Evolutionary conservation across 2,888 invertebrate genomes (phyloP).

Genomic region (Candidula unifasciata): DNA sequence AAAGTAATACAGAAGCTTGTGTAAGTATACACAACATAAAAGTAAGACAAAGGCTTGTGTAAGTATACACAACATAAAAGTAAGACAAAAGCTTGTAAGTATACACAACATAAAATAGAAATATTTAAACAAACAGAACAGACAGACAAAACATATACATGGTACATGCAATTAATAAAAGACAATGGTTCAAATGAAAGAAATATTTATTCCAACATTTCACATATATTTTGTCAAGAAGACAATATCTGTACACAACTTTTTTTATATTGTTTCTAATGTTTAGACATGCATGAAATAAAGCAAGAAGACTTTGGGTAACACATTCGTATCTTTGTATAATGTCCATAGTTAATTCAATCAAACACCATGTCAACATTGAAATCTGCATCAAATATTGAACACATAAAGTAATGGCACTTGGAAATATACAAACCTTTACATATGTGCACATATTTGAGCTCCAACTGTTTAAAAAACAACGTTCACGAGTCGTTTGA

Average conservation of each 20-base stretch:
- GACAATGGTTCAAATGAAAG: neutral
- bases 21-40: too few species aligned
- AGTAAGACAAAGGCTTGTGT: too few species aligned
- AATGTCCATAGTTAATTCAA: conserved; percentile 6
- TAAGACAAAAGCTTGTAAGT: too few species aligned
- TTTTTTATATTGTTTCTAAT: neutral
- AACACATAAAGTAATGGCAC: conserved; percentile 22
- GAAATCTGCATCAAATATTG: neutral
- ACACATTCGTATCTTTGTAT: neutral
- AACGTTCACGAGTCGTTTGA: neutral
- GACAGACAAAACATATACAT: too few species aligned
- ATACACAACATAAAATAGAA: too few species aligned
- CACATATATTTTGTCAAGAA: neutral
- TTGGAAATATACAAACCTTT: conserved; percentile 15
- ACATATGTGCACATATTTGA: neutral
- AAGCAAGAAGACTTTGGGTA: neutral
- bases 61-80: too few species aligned
- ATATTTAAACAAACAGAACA: too few species aligned
- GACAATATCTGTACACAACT: conserved; percentile 11
- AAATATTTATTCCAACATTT: neutral
- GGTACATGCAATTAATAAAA: neutral
- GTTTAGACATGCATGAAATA: conserved; percentile 12
- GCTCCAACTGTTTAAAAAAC: neutral
- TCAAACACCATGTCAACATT: neutral
- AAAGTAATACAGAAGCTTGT: too few species aligned